phyloP scores from a whole-genome alignment of 2,888 invertebrate genomes.

The Sturmia bella region DNA sequence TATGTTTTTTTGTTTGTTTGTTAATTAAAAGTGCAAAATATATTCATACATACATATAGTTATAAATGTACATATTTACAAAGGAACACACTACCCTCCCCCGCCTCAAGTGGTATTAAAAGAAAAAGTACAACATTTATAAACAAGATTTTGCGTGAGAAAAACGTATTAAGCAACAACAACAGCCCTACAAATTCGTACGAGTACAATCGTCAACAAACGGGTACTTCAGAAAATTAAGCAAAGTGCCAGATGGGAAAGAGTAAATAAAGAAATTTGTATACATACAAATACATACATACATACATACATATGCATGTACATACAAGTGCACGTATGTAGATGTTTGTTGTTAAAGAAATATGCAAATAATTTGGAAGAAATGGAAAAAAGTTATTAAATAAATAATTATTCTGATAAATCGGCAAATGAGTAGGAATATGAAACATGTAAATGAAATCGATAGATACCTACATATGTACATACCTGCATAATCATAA shows the following conservation, averaged over 20 bases:
- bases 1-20: conserved; percentile 11
- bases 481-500: conserved; percentile 9
- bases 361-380: conserved; percentile 14
- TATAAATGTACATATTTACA: background rate
- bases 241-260: conserved; percentile 21
- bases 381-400: background rate
- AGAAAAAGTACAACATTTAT: conserved; percentile 42
- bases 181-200: conserved; percentile 22
- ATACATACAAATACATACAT: background rate
- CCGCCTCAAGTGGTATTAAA: too few species aligned
- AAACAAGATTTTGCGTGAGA: conserved; percentile 57
- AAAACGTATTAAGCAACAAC: conserved; percentile 15
- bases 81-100: conserved; percentile 7
- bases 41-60: background rate
- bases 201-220: conserved; percentile 13
- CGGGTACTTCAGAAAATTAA: conserved; percentile 31
- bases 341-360: conserved; percentile 14
- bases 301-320: background rate
- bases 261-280: conserved; percentile 2
- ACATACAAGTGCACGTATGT: background rate
- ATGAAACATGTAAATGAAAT: too few species aligned
- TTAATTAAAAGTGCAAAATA: conserved; percentile 46
- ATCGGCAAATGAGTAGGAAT: conserved; percentile 21
- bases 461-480: too few species aligned
- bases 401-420: background rate